These are phyloP conservation scores for Physella acuta DNA, from an alignment of 1,140 invertebrate species.

Conservation along the genomic window DNA sequence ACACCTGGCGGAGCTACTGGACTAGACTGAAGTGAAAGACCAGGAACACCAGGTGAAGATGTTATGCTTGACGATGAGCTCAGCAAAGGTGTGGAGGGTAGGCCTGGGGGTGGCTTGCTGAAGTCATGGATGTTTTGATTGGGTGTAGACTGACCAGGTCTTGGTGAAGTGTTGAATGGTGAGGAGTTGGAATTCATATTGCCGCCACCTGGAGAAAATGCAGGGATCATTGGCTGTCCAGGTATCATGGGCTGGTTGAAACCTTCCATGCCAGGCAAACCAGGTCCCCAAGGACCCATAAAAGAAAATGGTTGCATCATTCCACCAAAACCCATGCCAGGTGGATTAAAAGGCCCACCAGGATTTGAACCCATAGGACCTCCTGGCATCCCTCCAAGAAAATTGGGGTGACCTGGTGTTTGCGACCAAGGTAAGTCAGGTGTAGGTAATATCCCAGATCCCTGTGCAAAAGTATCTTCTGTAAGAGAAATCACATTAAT, in stretches of 20 bases:
- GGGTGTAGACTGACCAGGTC: not conserved
- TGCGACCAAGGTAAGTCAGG: constrained; percentile 9
- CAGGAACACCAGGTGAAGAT: constrained; percentile 23
- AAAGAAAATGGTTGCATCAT: constrained; percentile 6
- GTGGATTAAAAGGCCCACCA: constrained; percentile 8
- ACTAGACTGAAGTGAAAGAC: constrained; percentile 11
- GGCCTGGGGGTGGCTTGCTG: constrained; percentile 29
- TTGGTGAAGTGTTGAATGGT: constrained; percentile 1
- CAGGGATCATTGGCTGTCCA: constrained; percentile 20
- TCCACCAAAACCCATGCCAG: constrained; percentile 19
- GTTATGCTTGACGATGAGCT: constrained; percentile 6
- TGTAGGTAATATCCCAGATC: not conserved
- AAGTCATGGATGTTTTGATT: constrained; percentile 15
- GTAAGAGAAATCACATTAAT: constrained; percentile 8
- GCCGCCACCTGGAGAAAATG: not conserved
- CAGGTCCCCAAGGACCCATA: constrained; percentile 11
- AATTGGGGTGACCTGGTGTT: not conserved
- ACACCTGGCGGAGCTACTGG: constrained; percentile 13
- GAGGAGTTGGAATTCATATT: not conserved
- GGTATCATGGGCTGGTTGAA: constrained; percentile 16
- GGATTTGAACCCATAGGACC: not conserved
- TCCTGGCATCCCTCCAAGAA: constrained; percentile 1
- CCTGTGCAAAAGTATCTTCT: constrained; percentile 5
- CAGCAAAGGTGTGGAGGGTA: constrained; percentile 6
- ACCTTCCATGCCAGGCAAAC: constrained; percentile 17